Evolutionary conservation across 2,113 vertebrate species (phyloP).

Genomic region (Chionomys nivalis): DNA sequence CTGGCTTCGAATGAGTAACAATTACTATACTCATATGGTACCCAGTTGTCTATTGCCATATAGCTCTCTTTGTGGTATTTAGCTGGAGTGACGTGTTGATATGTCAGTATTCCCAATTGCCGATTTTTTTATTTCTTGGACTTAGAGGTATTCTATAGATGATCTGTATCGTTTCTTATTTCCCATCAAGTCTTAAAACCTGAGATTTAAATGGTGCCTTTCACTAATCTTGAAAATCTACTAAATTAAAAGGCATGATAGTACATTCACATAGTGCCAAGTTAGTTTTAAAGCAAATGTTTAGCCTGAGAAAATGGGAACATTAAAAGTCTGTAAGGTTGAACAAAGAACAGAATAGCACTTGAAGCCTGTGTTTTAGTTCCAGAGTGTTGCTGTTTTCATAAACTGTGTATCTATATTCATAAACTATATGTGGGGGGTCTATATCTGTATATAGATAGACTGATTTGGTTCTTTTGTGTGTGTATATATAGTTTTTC

Average conservation of each 20-base stretch:
- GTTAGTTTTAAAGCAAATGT: conserved; percentile 56
- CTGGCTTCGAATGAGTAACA: conserved; percentile 60
- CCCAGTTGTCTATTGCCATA: conserved; percentile 35
- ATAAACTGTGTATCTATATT: background rate
- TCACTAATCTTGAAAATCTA: conserved; percentile 30
- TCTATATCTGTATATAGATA: background rate
- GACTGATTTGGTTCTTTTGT: background rate
- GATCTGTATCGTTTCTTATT: conserved; percentile 31
- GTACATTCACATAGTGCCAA: background rate
- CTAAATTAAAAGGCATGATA: conserved; percentile 50
- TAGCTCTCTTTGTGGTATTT: conserved; percentile 59
- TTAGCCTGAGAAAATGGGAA: conserved; percentile 43
- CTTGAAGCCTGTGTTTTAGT: conserved; percentile 44
- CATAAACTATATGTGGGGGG: background rate
- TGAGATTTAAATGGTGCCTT: conserved; percentile 48
- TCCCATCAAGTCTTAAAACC: conserved; percentile 52
- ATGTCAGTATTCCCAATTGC: conserved; percentile 38
- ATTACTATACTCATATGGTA: conserved; percentile 41
- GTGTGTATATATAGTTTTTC: conserved; percentile 16
- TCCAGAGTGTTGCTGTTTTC: background rate
- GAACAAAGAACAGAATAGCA: conserved; percentile 62
- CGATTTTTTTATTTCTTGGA: background rate
- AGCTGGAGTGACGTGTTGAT: conserved; percentile 45
- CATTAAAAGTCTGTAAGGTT: conserved; percentile 9
- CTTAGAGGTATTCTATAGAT: background rate